Evolutionary conservation across 2,113 vertebrate species (phyloP).

Genomic region (Actenoides hombroni): DNA sequence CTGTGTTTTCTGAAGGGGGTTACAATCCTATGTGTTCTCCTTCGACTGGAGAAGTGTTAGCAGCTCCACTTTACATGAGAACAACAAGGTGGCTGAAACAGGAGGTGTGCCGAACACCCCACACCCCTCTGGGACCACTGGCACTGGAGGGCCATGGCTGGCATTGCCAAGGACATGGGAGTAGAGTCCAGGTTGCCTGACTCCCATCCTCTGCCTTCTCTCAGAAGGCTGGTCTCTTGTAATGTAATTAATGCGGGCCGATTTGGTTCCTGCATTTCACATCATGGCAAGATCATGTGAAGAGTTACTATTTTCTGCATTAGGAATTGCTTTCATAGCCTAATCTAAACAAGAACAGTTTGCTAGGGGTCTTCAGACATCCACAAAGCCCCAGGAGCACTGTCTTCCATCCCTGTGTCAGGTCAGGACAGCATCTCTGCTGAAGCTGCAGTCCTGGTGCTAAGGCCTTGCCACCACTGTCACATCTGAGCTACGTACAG

Average conservation of each 20-base stretch:
- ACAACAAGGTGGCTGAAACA: background rate
- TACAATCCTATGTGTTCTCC: background rate
- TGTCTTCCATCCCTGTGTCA: background rate
- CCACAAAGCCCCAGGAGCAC: background rate
- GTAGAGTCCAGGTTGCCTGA: background rate
- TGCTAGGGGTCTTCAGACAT: background rate
- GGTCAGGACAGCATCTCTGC: background rate
- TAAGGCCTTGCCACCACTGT: background rate
- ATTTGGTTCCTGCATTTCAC: background rate
- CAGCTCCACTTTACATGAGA: background rate
- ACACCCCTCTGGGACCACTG: background rate
- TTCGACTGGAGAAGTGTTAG: background rate
- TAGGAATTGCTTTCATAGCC: background rate
- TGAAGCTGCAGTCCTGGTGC: background rate
- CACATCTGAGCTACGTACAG: accelerated
- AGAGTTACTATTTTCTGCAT: background rate
- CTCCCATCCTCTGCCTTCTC: background rate
- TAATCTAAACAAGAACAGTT: background rate
- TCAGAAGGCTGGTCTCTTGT: background rate
- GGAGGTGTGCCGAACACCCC: background rate
- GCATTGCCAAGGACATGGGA: background rate
- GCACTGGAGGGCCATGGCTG: background rate
- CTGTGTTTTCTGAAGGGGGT: background rate
- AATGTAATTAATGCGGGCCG: accelerated
- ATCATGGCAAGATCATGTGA: background rate